These are phyloP conservation scores for Poeciliopsis paucimaculata DNA, from an alignment of 2,797 vertebrate genomes.

Conservation along the genomic window DNA sequence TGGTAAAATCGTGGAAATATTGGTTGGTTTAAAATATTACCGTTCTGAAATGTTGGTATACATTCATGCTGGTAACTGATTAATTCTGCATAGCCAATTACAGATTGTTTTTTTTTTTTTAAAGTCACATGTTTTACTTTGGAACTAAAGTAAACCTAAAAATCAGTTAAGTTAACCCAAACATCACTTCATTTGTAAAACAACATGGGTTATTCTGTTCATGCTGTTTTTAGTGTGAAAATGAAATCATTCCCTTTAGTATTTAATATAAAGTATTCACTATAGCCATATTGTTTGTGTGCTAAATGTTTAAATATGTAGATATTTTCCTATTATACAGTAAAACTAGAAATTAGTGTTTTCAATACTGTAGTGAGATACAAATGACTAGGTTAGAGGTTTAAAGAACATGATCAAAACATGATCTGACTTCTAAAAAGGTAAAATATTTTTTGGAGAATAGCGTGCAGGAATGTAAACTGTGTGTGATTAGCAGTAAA, in stretches of 20 bases:
- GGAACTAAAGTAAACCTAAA: background rate
- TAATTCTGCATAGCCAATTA: background rate
- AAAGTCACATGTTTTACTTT: background rate
- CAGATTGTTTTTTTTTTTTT: background rate
- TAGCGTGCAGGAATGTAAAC: slow-evolving; percentile 24
- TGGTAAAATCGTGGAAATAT: background rate
- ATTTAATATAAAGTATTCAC: background rate
- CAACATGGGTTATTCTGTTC: background rate
- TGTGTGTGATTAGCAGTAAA: slow-evolving; percentile 32
- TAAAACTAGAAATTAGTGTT: background rate
- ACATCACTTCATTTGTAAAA: background rate
- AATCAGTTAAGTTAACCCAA: background rate
- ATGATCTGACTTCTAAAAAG: slow-evolving; percentile 5
- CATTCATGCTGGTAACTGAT: background rate
- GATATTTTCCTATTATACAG: background rate
- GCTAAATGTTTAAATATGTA: background rate
- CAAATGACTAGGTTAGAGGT: slow-evolving; percentile 4
- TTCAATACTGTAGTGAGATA: slow-evolving; percentile 12
- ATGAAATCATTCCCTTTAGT: background rate
- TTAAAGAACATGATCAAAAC: slow-evolving; percentile 13
- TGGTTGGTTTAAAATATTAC: background rate
- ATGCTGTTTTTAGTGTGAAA: background rate
- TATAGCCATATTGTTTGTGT: background rate
- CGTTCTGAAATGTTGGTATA: background rate
- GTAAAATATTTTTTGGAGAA: slow-evolving; percentile 5